Conservation (phyloP, 2,888 invertebrate species). For the Siphlonurus alternatus region DNA sequence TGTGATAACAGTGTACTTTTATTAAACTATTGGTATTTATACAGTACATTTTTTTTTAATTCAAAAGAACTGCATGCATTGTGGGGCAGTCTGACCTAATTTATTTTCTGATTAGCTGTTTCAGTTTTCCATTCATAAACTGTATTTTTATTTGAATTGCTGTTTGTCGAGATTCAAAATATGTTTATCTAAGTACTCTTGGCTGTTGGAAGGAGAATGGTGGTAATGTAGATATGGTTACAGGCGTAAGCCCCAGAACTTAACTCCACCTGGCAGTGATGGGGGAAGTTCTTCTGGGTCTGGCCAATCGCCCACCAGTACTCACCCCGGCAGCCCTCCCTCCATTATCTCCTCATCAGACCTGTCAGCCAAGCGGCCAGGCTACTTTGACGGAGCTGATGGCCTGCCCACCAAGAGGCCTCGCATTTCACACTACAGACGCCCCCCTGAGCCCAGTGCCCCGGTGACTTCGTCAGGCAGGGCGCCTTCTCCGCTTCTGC, state of each 20-base stretch:
- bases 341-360: slow-evolving; percentile 24
- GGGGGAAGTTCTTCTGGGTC: slow-evolving; percentile 51
- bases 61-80: no score
- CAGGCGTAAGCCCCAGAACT: slow-evolving; percentile 78
- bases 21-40: no score
- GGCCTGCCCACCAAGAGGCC: slow-evolving; percentile 53
- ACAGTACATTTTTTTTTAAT: no score
- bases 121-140: no score
- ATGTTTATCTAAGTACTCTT: no score
- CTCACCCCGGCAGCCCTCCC: slow-evolving; percentile 55
- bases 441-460: slow-evolving; percentile 28
- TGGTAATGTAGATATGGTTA: no score
- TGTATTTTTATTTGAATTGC: no score
- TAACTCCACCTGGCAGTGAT: slow-evolving; percentile 77
- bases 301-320: slow-evolving; percentile 62
- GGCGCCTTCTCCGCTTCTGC: slow-evolving; percentile 28
- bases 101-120: no score
- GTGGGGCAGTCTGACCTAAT: no score
- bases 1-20: no score
- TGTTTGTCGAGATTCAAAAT: no score
- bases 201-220: no score
- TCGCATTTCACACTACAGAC: slow-evolving; percentile 71
- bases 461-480: slow-evolving; percentile 12
- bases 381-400: slow-evolving; percentile 39
- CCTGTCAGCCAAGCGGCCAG: slow-evolving; percentile 34